Evolutionary conservation across 2,888 invertebrate genomes (phyloP).

Genomic region (Cyaniris semiargus): DNA sequence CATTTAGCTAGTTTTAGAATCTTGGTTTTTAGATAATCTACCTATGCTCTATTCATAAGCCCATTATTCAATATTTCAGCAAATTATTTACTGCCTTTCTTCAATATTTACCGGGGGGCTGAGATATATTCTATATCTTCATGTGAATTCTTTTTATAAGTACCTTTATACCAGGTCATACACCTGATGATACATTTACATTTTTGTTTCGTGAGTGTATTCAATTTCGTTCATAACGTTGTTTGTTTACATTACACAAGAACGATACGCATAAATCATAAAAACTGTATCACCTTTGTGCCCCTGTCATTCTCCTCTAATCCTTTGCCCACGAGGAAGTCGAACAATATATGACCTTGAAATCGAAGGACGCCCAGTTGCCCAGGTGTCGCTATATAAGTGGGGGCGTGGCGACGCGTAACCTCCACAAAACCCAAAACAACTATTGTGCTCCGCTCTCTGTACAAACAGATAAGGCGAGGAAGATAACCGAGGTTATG

Average conservation of each 20-base stretch:
- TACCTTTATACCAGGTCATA: background rate
- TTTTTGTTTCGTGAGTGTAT: background rate
- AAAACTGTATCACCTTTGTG: background rate
- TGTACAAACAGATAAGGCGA: slow-evolving; percentile 24
- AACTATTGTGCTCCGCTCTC: background rate
- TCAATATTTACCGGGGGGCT: background rate
- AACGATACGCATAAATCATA: background rate
- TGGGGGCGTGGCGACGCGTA: slow-evolving; percentile 59
- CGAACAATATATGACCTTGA: slow-evolving; percentile 67
- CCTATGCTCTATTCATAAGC: background rate
- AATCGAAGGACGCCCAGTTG: slow-evolving; percentile 59
- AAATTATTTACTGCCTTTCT: background rate
- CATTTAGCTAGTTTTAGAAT: background rate
- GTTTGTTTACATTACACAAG: background rate
- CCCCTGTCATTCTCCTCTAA: slow-evolving; percentile 30
- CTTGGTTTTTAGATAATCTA: background rate
- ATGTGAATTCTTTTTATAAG: too few species aligned
- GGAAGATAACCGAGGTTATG: slow-evolving; percentile 8
- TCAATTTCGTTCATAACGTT: background rate
- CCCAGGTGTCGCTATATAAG: slow-evolving; percentile 47
- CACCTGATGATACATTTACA: background rate
- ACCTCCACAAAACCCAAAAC: slow-evolving; percentile 35
- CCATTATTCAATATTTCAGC: background rate
- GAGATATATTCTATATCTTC: background rate
- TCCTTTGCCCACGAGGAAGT: slow-evolving; percentile 16